Conservation (phyloP, 1,140 invertebrate genomes). For the Habropoda laboriosa region DNA sequence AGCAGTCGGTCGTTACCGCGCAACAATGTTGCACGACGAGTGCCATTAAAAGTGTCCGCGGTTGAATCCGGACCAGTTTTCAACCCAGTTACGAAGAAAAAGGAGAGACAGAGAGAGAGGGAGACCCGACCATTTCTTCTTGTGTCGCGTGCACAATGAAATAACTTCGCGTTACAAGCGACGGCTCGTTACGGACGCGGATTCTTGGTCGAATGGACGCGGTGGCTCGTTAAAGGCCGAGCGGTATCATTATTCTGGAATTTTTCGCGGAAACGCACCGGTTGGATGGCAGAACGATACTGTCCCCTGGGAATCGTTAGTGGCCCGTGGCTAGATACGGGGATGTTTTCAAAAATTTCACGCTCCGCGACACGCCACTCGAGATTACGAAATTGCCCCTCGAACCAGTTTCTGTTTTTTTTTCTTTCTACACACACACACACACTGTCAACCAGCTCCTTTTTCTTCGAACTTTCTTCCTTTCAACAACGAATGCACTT, state of each 20-base stretch:
- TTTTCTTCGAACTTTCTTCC: neutral
- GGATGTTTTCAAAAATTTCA: slow-evolving; percentile 24
- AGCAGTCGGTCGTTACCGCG: slow-evolving; percentile 38
- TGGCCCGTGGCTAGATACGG: slow-evolving; percentile 12
- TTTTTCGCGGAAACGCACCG: slow-evolving; percentile 19
- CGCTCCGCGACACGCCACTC: neutral
- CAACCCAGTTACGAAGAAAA: slow-evolving; percentile 60
- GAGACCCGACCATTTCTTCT: neutral
- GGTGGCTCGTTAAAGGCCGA: slow-evolving; percentile 19
- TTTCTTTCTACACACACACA: too few relatives aligned
- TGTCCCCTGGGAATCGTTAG: slow-evolving; percentile 8
- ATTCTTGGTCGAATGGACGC: slow-evolving; percentile 13
- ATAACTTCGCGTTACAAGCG: slow-evolving; percentile 51
- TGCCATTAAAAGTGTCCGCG: slow-evolving; percentile 70
- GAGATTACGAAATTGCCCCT: slow-evolving; percentile 23
- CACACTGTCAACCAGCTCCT: neutral
- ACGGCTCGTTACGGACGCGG: slow-evolving; percentile 53
- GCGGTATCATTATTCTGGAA: slow-evolving; percentile 37
- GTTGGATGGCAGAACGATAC: neutral
- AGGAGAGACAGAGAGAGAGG: neutral
- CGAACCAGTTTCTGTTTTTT: neutral
- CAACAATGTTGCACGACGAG: slow-evolving; percentile 54
- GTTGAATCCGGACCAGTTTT: slow-evolving; percentile 64
- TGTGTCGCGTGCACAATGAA: slow-evolving; percentile 50
- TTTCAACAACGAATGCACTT: neutral